Base-by-base conservation (phyloP, 2,113 vertebrate genomes). In the Zapus hudsonius region DNA sequence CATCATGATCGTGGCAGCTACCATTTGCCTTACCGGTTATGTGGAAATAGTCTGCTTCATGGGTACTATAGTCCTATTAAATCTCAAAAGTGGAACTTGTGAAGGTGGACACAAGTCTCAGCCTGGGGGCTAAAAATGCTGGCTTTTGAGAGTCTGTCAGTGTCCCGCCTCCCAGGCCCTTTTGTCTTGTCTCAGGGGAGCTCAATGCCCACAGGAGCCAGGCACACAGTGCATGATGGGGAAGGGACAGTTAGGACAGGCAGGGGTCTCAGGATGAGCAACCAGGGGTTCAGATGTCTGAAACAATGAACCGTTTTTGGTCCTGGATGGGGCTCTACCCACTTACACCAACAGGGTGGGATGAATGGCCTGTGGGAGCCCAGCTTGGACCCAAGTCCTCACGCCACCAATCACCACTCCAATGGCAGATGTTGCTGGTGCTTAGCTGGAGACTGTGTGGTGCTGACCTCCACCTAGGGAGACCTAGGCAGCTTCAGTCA, bases 121-220 rank as follows among this genome's bases (percentile, higher is more conserved):
- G 55, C 33, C 73, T 9, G 3, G 16, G 61, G 40, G 59, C 59
- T n/a, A n/a, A n/a, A n/a, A n/a, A n/a, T n/a, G n/a, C n/a, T n/a
- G n/a, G n/a, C n/a, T 55, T 42, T 25, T 23, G 25, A 75, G 40
- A 72, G 63, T 22, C 15, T 42, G 9, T 12, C 25, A 11, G 6
- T 0, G 0, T 66, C 38, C 44, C 57, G 22, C 36, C 11, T 69
- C 40, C 64, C 15, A 0, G 5, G 27, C 36, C 57, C 20, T 23
- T 0, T 0, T 0, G 2, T 29, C 1, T 13, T 31, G 31, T 52
- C 42, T 61, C n/a, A 11, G 3, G 7, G 74, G 40, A 80, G 22
- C 40, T 42, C 72, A 52, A 31, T 1, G 19, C 4, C 22, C 66
- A 31, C 36, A 69, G 23, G 10, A 42, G 11, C 29, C 4, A 29